Conservation (phyloP, 2,797 vertebrate genomes). For the Lepilemur ruficaudatus region DNA sequence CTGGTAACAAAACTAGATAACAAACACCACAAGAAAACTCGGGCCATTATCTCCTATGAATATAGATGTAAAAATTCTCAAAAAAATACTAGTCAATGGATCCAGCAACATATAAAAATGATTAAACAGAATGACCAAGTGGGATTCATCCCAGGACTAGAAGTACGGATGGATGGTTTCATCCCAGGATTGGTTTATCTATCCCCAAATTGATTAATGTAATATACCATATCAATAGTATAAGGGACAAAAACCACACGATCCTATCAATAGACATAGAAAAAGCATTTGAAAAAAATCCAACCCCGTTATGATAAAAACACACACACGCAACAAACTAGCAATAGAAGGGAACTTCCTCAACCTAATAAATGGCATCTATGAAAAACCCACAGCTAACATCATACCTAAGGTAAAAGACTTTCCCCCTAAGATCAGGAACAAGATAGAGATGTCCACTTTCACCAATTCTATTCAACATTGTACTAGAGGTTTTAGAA, state of each 20-base stretch:
- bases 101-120: background rate
- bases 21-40: background rate
- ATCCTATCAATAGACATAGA: background rate
- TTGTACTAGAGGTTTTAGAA: background rate
- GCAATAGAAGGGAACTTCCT: background rate
- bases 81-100: background rate
- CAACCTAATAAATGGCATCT: background rate
- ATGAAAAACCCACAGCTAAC: slow-evolving; percentile 5
- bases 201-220: background rate
- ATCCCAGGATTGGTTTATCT: background rate
- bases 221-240: background rate
- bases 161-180: background rate
- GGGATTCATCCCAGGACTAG: background rate
- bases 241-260: background rate
- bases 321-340: background rate
- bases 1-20: background rate
- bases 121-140: background rate
- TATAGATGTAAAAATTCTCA: background rate
- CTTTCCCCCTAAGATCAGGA: background rate
- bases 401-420: background rate
- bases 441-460: background rate
- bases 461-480: background rate
- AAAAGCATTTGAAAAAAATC: background rate
- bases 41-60: background rate
- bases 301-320: background rate